Evolutionary conservation across 2,113 vertebrate species (phyloP).

Genomic region (Cisticola juncidis): DNA sequence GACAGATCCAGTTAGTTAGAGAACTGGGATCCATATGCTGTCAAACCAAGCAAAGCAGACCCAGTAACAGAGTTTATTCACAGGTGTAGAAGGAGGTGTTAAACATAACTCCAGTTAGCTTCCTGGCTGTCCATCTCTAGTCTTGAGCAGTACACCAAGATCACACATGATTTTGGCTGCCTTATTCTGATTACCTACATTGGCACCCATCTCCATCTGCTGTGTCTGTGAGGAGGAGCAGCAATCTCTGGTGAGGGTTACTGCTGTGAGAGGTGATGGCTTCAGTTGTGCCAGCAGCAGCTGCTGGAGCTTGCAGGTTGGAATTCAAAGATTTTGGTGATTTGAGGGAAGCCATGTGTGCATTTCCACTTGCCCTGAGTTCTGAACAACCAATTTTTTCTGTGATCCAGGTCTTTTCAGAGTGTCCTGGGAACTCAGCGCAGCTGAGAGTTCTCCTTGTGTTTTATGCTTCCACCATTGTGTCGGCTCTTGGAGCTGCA

Average conservation of each 20-base stretch:
- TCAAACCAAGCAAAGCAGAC: background rate
- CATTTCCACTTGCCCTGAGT: background rate
- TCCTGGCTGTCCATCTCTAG: background rate
- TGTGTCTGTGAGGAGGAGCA: background rate
- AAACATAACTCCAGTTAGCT: background rate
- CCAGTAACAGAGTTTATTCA: background rate
- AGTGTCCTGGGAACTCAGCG: constrained; percentile 63
- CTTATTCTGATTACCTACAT: background rate
- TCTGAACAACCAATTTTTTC: background rate
- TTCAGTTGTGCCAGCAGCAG: background rate
- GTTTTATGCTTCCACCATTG: constrained; percentile 90
- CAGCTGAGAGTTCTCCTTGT: constrained; percentile 90
- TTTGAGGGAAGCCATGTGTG: background rate
- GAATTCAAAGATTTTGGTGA: background rate
- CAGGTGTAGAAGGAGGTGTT: background rate
- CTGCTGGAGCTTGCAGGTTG: background rate
- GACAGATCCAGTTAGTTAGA: background rate
- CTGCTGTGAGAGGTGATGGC: background rate
- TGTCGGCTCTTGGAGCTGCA: constrained; percentile 81
- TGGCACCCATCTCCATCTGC: background rate
- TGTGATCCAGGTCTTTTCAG: constrained; percentile 81
- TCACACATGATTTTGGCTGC: background rate
- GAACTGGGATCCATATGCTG: background rate
- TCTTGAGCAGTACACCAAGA: background rate
- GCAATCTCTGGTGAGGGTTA: background rate